Base-by-base conservation (phyloP, 2,888 invertebrate species). In the Dichetophora obliterata region DNA sequence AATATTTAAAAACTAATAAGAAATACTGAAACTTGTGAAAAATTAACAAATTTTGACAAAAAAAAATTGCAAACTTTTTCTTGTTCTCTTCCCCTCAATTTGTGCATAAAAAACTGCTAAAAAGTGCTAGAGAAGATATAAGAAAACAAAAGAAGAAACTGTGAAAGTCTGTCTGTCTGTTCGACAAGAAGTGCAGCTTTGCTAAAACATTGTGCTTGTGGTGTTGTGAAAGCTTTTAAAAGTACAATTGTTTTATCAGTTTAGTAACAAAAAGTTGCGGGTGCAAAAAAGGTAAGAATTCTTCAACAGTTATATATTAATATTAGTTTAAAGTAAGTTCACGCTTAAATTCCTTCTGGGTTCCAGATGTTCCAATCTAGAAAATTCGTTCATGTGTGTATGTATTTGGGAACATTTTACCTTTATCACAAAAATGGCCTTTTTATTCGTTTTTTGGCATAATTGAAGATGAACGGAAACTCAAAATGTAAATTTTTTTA, bases 101-200 rank as follows among this genome's bases (percentile, higher is more conserved):
- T 37, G 34, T 24, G 34, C 27, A 70, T 11, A 48, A 31, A 31
- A 57, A 52, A 54, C 9, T n/a, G 27, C 34, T 27, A 24, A 70
- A 6, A 37, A 19, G 11, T 34, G 37, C 24, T 48, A 43, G 43
- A 43, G 4, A 5, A 27, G 52, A 34, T 19, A 37, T 43, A 43
- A 66, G 37, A 19, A 34, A 37, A 16, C 14, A n/a, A 22, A 57
- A 57, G 57, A 19, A 57, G 54, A 54, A 22, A 24, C 57, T 14
- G 57, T 19, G 4, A 27, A 22, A 59, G 57, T 27, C 24, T 27
- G 57, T 57, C 57, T 57, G n/a, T n/a, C n/a, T n/a, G n/a, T n/a
- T n/a, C n/a, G 57, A 59, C 57, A 59, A 59, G 57, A 59, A 59
- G 57, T 27, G 22, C 57, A 11, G 24, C 57, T 59, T 59, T 24